phyloP scores from a whole-genome alignment of 2,797 vertebrate species.

The Uromys caudimaculatus region DNA sequence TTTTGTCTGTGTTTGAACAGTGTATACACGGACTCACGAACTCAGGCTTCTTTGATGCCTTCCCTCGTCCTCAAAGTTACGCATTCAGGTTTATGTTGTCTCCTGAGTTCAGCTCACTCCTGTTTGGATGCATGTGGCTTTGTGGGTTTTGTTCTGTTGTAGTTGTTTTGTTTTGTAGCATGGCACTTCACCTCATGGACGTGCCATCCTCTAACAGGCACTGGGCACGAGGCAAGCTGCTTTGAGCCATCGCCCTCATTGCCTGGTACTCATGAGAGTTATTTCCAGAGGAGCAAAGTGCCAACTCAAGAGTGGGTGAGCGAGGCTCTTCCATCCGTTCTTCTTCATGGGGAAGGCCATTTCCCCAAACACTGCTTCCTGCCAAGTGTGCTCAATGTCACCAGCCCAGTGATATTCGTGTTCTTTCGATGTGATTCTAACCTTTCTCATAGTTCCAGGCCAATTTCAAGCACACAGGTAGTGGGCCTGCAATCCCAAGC shows the following conservation, averaged over 20 bases:
- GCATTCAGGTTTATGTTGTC: background rate
- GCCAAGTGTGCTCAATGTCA: rapidly evolving
- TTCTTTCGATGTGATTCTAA: rapidly evolving
- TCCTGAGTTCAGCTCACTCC: rapidly evolving
- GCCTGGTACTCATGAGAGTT: background rate
- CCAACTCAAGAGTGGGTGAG: background rate
- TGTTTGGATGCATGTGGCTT: rapidly evolving
- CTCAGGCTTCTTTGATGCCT: background rate
- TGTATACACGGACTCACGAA: background rate
- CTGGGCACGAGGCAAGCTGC: background rate
- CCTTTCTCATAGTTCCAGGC: rapidly evolving
- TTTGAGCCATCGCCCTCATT: background rate
- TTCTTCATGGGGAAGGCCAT: rapidly evolving
- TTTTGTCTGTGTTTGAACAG: background rate
- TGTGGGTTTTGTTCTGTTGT: background rate
- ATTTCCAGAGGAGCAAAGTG: too few species aligned
- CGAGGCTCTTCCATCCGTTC: rapidly evolving
- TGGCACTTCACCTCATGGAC: rapidly evolving
- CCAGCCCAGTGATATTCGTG: rapidly evolving
- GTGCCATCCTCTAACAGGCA: rapidly evolving
- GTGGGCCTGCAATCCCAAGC: rapidly evolving
- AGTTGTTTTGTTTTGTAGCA: rapidly evolving
- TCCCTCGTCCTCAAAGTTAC: background rate
- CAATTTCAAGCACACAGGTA: background rate
- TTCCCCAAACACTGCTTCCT: rapidly evolving